phyloP scores from a whole-genome alignment of 1,140 invertebrate genomes.

The Zaprionus vittiger region DNA sequence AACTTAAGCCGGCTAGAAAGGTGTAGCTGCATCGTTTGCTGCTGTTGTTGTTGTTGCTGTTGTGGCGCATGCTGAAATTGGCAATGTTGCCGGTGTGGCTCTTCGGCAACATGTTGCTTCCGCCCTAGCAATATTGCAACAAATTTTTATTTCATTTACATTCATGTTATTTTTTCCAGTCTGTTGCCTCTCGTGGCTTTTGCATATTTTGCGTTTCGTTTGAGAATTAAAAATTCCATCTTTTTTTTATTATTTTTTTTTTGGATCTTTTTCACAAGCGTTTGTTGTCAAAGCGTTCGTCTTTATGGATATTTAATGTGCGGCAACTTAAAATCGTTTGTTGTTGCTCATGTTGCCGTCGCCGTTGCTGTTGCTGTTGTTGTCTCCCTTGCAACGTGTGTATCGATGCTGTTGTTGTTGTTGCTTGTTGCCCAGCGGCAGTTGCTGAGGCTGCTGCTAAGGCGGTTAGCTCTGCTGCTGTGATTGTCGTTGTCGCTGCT shows the following conservation, averaged over 20 bases:
- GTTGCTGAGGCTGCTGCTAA: background rate
- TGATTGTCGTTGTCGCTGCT: slow-evolving; percentile 37
- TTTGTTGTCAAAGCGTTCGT: slow-evolving; percentile 35
- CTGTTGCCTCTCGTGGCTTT: slow-evolving; percentile 19
- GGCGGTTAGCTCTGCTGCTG: slow-evolving; percentile 23
- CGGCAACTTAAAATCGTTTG: slow-evolving; percentile 16
- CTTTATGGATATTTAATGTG: slow-evolving; percentile 41
- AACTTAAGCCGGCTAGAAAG: slow-evolving; percentile 57
- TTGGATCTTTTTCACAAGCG: background rate
- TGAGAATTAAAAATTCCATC: slow-evolving; percentile 62
- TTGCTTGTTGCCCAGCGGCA: slow-evolving; percentile 20
- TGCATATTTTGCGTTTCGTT: slow-evolving; percentile 44
- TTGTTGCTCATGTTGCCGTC: slow-evolving; percentile 27
- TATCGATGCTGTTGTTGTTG: slow-evolving; percentile 30
- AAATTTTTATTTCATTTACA: slow-evolving; percentile 39
- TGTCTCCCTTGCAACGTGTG: slow-evolving; percentile 37
- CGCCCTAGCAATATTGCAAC: slow-evolving; percentile 22
- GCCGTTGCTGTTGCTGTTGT: slow-evolving; percentile 19
- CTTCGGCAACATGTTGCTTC: slow-evolving; percentile 74
- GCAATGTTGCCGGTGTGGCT: slow-evolving; percentile 37
- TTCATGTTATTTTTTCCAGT: slow-evolving; percentile 34
- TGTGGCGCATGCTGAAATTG: slow-evolving; percentile 23
- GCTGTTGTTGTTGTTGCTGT: slow-evolving; percentile 31
- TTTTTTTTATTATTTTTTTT: slow-evolving; percentile 32
- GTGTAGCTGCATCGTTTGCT: slow-evolving; percentile 11